These are phyloP conservation scores for Cydia fagiglandana DNA, from an alignment of 1,140 invertebrate species.

Conservation along the genomic window DNA sequence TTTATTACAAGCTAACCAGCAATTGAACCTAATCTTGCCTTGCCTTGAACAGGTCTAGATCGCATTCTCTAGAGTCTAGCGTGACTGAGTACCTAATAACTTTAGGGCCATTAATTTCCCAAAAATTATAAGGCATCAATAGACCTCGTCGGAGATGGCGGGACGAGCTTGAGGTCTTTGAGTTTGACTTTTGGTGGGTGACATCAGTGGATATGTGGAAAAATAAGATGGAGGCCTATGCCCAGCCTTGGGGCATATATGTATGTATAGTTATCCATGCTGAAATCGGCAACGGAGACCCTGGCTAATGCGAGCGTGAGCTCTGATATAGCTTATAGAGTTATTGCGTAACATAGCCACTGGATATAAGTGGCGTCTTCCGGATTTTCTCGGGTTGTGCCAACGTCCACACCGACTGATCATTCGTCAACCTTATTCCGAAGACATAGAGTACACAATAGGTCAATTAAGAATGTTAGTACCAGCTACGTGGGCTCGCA, in stretches of 20 bases:
- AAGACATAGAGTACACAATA: too few relatives aligned
- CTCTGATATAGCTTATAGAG: background rate
- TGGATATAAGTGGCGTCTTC: conserved; percentile 19
- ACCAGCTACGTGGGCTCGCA: background rate
- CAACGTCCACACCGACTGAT: background rate
- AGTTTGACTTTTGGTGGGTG: background rate
- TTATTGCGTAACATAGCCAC: conserved; percentile 8
- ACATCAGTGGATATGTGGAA: too few relatives aligned
- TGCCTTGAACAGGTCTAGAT: background rate
- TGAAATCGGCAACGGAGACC: too few relatives aligned
- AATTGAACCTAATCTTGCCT: background rate
- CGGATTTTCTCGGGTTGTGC: conserved; percentile 14
- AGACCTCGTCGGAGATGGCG: too few relatives aligned
- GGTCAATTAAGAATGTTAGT: background rate
- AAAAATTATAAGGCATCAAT: too few relatives aligned
- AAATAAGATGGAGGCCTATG: too few relatives aligned
- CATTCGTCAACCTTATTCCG: background rate
- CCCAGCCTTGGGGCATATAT: too few relatives aligned
- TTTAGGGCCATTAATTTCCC: background rate
- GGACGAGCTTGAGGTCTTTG: too few relatives aligned
- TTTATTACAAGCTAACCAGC: background rate
- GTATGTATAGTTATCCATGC: too few relatives aligned
- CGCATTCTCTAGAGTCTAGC: background rate
- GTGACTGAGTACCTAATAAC: background rate
- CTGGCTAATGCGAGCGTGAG: too few relatives aligned